Evolutionary conservation across 1,140 invertebrate species (phyloP), one percentile per base, ranked within the genome.

Genomic region (Mizuhopecten yessoensis): DNA sequence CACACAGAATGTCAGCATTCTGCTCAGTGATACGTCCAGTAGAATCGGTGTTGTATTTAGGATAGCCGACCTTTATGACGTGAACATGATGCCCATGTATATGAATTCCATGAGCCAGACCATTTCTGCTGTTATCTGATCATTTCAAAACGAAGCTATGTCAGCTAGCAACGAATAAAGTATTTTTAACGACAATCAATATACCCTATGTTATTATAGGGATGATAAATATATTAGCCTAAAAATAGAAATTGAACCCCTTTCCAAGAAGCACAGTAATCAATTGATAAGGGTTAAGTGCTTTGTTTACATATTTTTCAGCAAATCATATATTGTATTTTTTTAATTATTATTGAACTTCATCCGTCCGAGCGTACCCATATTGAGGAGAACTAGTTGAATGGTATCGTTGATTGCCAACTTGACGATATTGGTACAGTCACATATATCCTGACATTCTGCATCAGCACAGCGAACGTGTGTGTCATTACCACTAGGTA

Each of bases 11-110:
- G 39, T 91, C 90, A 23, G 17, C 15, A 86, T 88, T 91, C 23
- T 34, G 33, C 10, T 42, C 90, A 34, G n/a, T 13, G 0, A 86
- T 36, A 20, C 75, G 13, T 15, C 90, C 90, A 0, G 45, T 86
- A 11, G 57, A 86, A 33, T 39, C n/a, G n/a, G n/a, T 29, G 36
- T 91, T 45, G 29, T 88, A 86, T 0, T 34, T 88, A 10, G 45
- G 45, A 3, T 29, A 88, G 0, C 87, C 87, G 23, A 88, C 39
- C 9, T 91, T 91, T 10, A 91, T 15, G 2, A 91, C 90, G 33
- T 91, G 39, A 57, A 91, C 88, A 13, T 36, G 34, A 39, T 88
- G 75, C 20, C 90, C 90, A 42, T 91, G 90, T 9, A 91, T 42
- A 39, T 91, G 90, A 3, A 91, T 45, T 0, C 87, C 87, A 86